These are phyloP conservation scores for Litoditis marina DNA, from an alignment of 2,888 invertebrate genomes.

Conservation along the genomic window DNA sequence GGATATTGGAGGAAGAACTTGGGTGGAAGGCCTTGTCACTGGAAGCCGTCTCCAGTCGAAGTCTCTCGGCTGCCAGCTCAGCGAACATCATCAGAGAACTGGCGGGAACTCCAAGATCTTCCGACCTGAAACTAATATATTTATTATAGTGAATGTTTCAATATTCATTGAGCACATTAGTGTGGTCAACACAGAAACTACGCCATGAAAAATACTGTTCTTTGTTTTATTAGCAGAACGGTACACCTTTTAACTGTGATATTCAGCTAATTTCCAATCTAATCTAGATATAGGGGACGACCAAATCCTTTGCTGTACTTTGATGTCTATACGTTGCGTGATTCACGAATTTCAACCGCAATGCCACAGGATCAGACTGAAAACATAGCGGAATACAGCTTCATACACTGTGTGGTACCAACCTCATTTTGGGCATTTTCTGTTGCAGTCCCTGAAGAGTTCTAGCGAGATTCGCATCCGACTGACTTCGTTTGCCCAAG, in stretches of 20 bases:
- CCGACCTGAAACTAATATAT: constrained; percentile 13
- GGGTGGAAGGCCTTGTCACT: too few species aligned
- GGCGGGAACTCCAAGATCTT: background rate
- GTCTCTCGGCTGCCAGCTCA: constrained; percentile 25
- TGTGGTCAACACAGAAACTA: too few species aligned
- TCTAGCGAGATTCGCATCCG: constrained; percentile 24
- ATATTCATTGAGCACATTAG: background rate
- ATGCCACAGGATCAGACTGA: background rate
- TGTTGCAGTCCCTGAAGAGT: constrained; percentile 10
- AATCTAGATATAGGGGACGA: too few species aligned
- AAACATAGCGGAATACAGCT: background rate
- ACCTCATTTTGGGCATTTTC: constrained; percentile 34
- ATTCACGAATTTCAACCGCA: too few species aligned
- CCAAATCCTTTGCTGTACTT: too few species aligned
- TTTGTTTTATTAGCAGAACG: too few species aligned
- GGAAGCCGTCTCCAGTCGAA: constrained; percentile 8
- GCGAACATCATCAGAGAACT: constrained; percentile 34
- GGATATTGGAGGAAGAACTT: too few species aligned
- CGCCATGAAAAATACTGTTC: too few species aligned
- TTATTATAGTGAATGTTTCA: background rate
- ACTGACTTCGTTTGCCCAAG: constrained; percentile 31
- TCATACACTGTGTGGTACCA: background rate
- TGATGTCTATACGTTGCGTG: too few species aligned
- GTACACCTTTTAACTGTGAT: too few species aligned
- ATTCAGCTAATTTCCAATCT: too few species aligned